These are phyloP conservation scores for Caranx melampygus DNA, from an alignment of 2,113 vertebrate species.

Conservation along the genomic window DNA sequence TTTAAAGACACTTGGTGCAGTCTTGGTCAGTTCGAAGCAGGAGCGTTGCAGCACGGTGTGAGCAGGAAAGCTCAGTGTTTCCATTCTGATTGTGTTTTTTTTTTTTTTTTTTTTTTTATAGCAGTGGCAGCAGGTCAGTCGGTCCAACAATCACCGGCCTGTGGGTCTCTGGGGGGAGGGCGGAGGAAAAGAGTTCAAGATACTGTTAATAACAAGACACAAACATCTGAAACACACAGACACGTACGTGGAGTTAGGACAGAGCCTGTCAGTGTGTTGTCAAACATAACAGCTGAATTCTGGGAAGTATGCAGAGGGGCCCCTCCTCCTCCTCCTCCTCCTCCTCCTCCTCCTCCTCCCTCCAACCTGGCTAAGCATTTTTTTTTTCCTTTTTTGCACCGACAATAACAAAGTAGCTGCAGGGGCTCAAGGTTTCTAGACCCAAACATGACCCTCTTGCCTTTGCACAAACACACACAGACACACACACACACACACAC, in stretches of 20 bases:
- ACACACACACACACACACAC: slow-evolving; percentile 12
- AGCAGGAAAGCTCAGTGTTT: too few relatives aligned
- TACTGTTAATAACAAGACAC: slow-evolving; percentile 22
- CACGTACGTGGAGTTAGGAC: neutral
- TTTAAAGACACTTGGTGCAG: too few relatives aligned
- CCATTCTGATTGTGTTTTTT: too few relatives aligned
- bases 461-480: slow-evolving; percentile 6
- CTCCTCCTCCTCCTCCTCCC: slow-evolving; percentile 9
- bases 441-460: slow-evolving; percentile 53
- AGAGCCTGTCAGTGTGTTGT: slow-evolving; percentile 33
- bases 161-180: too few relatives aligned
- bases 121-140: too few relatives aligned
- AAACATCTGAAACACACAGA: slow-evolving; percentile 36
- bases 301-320: slow-evolving; percentile 47
- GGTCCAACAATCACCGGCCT: too few relatives aligned
- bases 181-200: slow-evolving; percentile 39
- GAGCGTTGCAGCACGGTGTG: too few relatives aligned
- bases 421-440: slow-evolving; percentile 54
- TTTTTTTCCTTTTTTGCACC: slow-evolving; percentile 1
- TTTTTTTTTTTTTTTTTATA: too few relatives aligned
- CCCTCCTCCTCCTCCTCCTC: neutral
- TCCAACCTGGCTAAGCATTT: slow-evolving; percentile 52
- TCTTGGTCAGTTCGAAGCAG: too few relatives aligned
- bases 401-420: slow-evolving; percentile 41
- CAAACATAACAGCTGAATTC: slow-evolving; percentile 69